These are phyloP conservation scores for Gavialis gangeticus DNA, from an alignment of 2,113 vertebrate genomes.

Conservation along the genomic window DNA sequence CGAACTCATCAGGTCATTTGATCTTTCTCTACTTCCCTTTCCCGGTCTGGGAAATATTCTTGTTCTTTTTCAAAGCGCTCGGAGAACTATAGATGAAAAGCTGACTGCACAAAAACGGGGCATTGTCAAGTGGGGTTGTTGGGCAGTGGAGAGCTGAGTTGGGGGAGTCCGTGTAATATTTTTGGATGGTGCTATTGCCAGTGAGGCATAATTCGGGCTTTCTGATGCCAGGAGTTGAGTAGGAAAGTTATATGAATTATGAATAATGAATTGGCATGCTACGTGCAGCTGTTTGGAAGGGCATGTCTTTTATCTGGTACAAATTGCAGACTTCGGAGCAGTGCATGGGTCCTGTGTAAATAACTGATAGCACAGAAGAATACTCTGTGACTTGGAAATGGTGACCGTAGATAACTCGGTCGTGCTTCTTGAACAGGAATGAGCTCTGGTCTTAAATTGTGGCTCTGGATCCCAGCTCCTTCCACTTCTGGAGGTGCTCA, in stretches of 20 bases:
- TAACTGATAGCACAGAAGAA: not conserved
- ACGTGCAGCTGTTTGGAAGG: not conserved
- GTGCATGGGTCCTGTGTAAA: not conserved
- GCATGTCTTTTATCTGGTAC: not conserved
- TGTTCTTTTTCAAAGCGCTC: not conserved
- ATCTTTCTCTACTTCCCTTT: not conserved
- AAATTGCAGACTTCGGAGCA: not conserved
- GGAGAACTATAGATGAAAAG: fast-evolving
- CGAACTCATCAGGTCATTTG: not conserved
- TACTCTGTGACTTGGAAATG: fast-evolving
- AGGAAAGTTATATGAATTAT: not conserved
- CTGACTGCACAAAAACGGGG: fast-evolving
- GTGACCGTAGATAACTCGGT: not conserved
- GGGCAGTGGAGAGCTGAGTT: not conserved
- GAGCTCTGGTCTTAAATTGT: not conserved
- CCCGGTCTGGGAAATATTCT: not conserved
- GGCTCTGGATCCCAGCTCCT: fast-evolving
- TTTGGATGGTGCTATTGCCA: fast-evolving
- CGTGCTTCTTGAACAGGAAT: not conserved
- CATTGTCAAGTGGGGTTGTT: not conserved
- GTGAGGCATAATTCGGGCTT: not conserved
- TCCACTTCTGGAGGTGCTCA: fast-evolving
- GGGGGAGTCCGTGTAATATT: fast-evolving
- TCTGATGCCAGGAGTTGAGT: not conserved
- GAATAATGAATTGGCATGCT: not conserved